Base-by-base conservation (phyloP, 2,113 vertebrate genomes). In the Oryzias curvinotus region DNA sequence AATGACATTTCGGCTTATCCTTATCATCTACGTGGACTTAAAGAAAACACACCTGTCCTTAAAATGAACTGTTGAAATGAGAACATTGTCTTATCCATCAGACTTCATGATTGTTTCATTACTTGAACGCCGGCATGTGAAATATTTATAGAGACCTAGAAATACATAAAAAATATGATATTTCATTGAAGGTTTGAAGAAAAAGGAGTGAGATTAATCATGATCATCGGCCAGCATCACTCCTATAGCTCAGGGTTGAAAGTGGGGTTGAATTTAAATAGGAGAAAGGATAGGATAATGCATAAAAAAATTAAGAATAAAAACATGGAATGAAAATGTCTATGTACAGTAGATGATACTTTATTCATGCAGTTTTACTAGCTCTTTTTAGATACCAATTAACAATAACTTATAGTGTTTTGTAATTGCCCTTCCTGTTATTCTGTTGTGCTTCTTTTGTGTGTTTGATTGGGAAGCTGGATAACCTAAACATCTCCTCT, bases 221-320 rank as follows among this genome's bases (percentile, higher is more conserved):
- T 58, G 57, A 54, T 55, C 25, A 64, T 62, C 10, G 10, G 2
- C 36, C 36, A 67, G 26, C 48, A 67, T 62, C n/a, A 61, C 18
- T 55, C 5, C 19, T 14, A 44, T 30, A 42, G 51, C 23, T 57
- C 14, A 26, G 55, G 19, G 42, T 45, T 23, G 10, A 61, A 46
- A 30, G 41, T 66, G 46, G 17, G 64, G 57, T 56, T 36, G 25
- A 15, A 57, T 74, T 68, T 60, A 68, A 78, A 53, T 49, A 19
- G 28, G 36, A 25, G 28, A 65, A 48, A 19, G 62, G 3, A 16
- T 5, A 36, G 8, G 2, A 36, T 10, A 12, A 12, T 36, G 8
- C 4, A 28, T 5, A 28, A 28, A 28, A 12, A 36, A 36, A 23
- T 23, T 23, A 23, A 23, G 21, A 23, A 23, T 23, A 23, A 36